Evolutionary conservation across 2,113 vertebrate species (phyloP), one percentile per base, ranked within the genome.

Genomic region (Marmota monax): DNA sequence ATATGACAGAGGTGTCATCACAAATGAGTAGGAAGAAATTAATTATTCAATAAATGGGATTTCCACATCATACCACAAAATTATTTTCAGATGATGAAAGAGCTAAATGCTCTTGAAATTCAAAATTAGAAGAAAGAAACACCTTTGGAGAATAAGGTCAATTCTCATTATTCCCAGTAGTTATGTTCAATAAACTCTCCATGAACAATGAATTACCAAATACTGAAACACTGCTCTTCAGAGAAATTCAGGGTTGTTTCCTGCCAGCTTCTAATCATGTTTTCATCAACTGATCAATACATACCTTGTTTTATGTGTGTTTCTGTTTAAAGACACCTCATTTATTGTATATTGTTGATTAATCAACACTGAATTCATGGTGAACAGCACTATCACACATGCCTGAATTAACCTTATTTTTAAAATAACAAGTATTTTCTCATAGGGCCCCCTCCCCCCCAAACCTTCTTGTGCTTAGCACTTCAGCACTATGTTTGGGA

Each of bases 311-410:
- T 83, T 67, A 67, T 16, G 32, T 78, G 51, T 53, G 56, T 82
- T 83, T 95, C 84, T 94, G 67, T 92, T 86, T 70, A 87, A 92
- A 48, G 72, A 90, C 14, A 67, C 39, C 39, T 84, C 53, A 45
- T 85, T 89, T 89, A 77, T 65, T 69, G 39, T 39, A 37, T 78
- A 73, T 42, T 58, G 45, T 34, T 79, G 84, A 84, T 58, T 58
- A 27, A 45, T 86, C 51, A 87, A 95, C 88, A 76, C 22, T 29
- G 53, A 84, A 72, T 32, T 89, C 74, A 70, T 45, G 34, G 79
- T 45, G 45, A 65, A 73, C 65, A 79, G 80, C 34, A 45, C 27
- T 58, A 34, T 51, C 58, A 77, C 69, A 23, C 74, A 83, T 29
- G 42, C 74, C 27, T 74, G 84, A 87, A 61, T 20, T 48, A 90